Evolutionary conservation across 2,797 vertebrate genomes (phyloP).

Genomic region (Poeciliopsis presidionis): DNA sequence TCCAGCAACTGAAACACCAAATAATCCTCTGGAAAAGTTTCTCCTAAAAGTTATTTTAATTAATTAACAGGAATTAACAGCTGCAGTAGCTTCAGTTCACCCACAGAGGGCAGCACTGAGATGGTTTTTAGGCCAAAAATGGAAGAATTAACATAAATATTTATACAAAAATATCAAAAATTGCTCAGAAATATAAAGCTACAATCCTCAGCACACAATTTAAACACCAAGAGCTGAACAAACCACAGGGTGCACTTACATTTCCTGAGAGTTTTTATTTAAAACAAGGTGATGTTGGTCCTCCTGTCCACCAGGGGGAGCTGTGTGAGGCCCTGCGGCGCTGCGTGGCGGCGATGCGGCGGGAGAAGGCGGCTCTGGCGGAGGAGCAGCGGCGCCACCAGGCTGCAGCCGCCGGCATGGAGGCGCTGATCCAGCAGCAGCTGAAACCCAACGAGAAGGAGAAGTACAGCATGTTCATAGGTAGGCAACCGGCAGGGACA

Average conservation of each 20-base stretch:
- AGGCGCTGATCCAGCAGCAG: constrained; percentile 82
- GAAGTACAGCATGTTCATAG: constrained; percentile 95
- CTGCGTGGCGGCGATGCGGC: constrained; percentile 82
- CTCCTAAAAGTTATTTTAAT: not conserved
- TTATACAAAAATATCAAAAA: not conserved
- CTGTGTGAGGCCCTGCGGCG: constrained; percentile 86
- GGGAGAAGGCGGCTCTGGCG: constrained; percentile 84
- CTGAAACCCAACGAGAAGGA: constrained; percentile 93
- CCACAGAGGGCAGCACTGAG: not conserved
- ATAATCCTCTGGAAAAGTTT: not conserved
- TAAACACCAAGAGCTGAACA: not conserved
- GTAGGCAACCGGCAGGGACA: constrained; percentile 34
- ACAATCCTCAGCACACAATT: not conserved
- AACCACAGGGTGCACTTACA: not conserved
- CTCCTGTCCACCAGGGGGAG: constrained; percentile 79
- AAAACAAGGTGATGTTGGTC: not conserved
- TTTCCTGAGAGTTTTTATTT: not conserved
- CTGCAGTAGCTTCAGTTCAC: not conserved
- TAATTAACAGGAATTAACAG: not conserved
- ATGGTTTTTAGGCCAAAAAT: not conserved
- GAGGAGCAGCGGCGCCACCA: constrained; percentile 85
- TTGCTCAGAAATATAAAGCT: not conserved
- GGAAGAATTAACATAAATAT: not conserved
- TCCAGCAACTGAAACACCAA: not conserved
- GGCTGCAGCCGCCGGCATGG: constrained; percentile 82